phyloP scores from a whole-genome alignment of 2,797 vertebrate genomes.

The Champsocephalus gunnari region DNA sequence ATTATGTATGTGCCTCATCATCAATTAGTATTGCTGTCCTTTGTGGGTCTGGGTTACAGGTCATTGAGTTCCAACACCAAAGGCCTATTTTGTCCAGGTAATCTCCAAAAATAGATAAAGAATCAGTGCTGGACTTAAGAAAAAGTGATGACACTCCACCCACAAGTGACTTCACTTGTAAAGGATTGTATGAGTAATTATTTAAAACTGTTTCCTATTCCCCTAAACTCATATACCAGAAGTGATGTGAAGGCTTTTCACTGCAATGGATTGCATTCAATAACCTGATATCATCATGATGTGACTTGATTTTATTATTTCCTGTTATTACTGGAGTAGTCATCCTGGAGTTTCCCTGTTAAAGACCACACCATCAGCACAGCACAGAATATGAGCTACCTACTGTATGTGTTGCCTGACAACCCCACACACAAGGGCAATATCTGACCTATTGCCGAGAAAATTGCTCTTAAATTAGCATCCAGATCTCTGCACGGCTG shows the following conservation, averaged over 20 bases:
- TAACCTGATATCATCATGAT: slow-evolving; percentile 27
- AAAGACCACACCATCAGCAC: slow-evolving; percentile 29
- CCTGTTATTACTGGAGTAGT: slow-evolving; percentile 15
- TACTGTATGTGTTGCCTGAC: slow-evolving; percentile 48
- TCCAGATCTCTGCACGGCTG: slow-evolving; percentile 20
- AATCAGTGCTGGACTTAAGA: neutral
- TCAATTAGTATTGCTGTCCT: neutral
- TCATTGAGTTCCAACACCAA: slow-evolving; percentile 20
- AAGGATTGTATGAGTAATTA: neutral
- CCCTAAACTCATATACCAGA: slow-evolving; percentile 2
- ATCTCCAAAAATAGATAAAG: neutral
- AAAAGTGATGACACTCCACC: neutral
- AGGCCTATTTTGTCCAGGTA: neutral
- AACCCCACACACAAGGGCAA: slow-evolving; percentile 52
- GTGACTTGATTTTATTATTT: slow-evolving; percentile 34
- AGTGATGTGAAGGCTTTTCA: slow-evolving; percentile 5
- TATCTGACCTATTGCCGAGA: slow-evolving; percentile 41
- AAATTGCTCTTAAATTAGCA: slow-evolving; percentile 69
- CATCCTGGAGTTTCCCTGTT: slow-evolving; percentile 58
- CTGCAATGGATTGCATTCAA: slow-evolving; percentile 1
- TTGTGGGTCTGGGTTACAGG: neutral
- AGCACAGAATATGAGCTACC: slow-evolving; percentile 36
- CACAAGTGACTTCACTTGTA: neutral
- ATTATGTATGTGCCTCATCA: neutral
- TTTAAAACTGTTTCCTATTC: neutral